Conservation (phyloP, 1,140 invertebrate species). For the Oscheius sp. region DNA sequence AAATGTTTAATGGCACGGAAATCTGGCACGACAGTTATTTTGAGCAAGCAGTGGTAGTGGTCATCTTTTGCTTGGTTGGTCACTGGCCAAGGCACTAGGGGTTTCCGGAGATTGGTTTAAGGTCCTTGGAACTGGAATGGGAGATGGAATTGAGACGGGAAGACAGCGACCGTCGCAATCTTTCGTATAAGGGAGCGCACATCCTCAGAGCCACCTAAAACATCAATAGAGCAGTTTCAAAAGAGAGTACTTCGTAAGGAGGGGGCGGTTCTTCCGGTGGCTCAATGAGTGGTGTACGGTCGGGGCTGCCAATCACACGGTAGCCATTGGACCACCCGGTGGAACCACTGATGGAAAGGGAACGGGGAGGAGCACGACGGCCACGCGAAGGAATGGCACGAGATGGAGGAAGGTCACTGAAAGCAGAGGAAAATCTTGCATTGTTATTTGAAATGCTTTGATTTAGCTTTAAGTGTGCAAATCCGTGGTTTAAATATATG, state of each 20-base stretch:
- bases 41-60: too few species aligned
- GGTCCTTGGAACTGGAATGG: conserved; percentile 47
- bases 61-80: too few species aligned
- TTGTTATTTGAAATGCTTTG: not conserved
- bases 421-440: conserved; percentile 28
- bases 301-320: conserved; percentile 8
- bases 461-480: too few species aligned
- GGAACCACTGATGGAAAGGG: conserved; percentile 47
- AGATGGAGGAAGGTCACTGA: not conserved
- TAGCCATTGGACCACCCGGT: conserved; percentile 13
- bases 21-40: too few species aligned
- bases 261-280: conserved; percentile 54
- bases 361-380: conserved; percentile 30
- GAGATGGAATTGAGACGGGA: conserved; percentile 50
- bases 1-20: too few species aligned
- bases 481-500: too few species aligned
- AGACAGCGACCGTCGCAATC: conserved; percentile 54
- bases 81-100: not conserved
- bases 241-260: conserved; percentile 50
- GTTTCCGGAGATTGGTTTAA: conserved; percentile 14
- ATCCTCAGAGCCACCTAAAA: conserved; percentile 54
- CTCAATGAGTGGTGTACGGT: conserved; percentile 1
- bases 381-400: not conserved
- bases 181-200: conserved; percentile 56
- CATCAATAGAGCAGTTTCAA: not conserved